Evolutionary conservation across 1,140 invertebrate species (phyloP), one percentile per base, ranked within the genome.

Genomic region (Bombus fervidus): DNA sequence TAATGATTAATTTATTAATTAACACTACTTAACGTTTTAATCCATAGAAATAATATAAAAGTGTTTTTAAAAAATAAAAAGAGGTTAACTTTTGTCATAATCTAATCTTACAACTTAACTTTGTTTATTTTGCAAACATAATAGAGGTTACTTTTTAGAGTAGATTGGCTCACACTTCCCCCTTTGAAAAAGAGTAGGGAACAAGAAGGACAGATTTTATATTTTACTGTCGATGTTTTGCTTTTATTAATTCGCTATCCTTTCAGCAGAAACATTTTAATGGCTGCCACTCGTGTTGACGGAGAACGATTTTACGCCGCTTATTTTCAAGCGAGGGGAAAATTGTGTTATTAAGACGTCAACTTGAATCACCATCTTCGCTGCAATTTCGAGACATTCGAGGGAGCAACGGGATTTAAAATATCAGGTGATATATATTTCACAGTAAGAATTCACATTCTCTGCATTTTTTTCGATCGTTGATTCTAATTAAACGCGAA

Each of bases 331-430:
- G 31, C 62, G 25, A 37, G 34, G 28, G 28, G 68, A n/a, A 72
- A 53, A 81, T 72, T 41, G 47, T 39, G 69, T 81, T 81, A 81
- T 81, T 81, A 81, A 71, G 37, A 57, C 25, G 47, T 81, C 68
- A 28, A 71, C 47, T n/a, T 66, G 66, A 81, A 57, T 72, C 68
- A 72, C 6, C 66, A 31, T 66, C 28, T 57, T 71, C 43, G 41
- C 5, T 18, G 39, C 25, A 43, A 66, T 66, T 66, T 68, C 31
- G 28, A 31, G 41, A 66, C 41, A 18, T 79, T 43, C 76, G 41
- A 8, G 13, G n/a, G 15, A 37, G 41, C 8, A 37, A 43, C 28
- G 22, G n/a, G 12, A 25, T 34, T 57, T 71, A 71, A 71, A 81
- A 71, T 39, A 81, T 72, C 13, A 31, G 71, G 34, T 6, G 31